Evolutionary conservation across 2,888 invertebrate species (phyloP), one percentile per base, ranked within the genome.

Genomic region (Hemicrepidius hirtus): DNA sequence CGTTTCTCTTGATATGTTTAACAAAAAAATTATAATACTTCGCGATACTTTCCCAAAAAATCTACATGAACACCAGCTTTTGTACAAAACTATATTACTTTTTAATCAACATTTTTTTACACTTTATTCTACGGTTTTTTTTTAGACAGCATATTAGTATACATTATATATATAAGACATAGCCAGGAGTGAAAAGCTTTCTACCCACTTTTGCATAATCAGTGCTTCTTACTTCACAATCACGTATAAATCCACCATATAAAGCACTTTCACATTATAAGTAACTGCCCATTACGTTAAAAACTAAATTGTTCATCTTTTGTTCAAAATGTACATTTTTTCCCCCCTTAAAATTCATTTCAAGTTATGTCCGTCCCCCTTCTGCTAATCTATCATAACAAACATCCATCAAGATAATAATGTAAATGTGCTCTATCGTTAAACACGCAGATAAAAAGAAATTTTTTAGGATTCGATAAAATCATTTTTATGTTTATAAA

Each of bases 1-100:
- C 80, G 68, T 64, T 76, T 72, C 66, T 75, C 68, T 32, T 78
- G 82, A 82, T 82, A 82, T 81, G 80, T 83, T 79, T 78, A 80
- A 77, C 77, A 77, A 76, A 73, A 77, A 75, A 74, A 68, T 59
- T 35, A 67, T 63, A 75, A 79, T 74, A 74, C 69, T 77, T 76
- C 75, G 80, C 78, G 76, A 77, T 75, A 77, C 76, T 75, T 78
- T 79, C 71, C 77, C 79, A 75, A 77, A 70, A 75, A 77, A 78
- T 78, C 76, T 79, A 75, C 69, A 62, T 73, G 71, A 78, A 71
- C 68, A 66, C 68, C 75, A 72, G 75, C 76, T 66, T 76, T 75
- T 78, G 74, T 68, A 75, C 71, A 71, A 76, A 71, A 71, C 68
- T 68, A 72, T 66, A 74, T 72, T 72, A 68, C 60, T 71, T 72